Conservation (phyloP, 2,797 vertebrate genomes). For the Balearica regulorum region DNA sequence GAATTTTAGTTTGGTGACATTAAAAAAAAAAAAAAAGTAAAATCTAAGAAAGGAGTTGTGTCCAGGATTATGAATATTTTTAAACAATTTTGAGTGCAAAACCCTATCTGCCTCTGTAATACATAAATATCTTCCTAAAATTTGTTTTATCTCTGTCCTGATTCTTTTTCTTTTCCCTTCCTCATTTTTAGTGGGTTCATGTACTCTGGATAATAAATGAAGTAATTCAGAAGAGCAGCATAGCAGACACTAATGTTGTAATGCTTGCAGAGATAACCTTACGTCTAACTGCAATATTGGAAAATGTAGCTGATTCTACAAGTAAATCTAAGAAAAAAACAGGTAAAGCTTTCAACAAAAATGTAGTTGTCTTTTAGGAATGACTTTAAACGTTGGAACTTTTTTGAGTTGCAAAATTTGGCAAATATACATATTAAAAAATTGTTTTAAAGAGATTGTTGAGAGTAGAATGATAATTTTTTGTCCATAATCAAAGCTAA, state of each 20-base stretch:
- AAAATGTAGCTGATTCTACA: slow-evolving; percentile 72
- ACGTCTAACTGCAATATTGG: slow-evolving; percentile 76
- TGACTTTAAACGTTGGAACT: not conserved
- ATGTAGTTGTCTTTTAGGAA: not conserved
- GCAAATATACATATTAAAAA: not conserved
- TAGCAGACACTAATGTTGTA: slow-evolving; percentile 72
- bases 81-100: not conserved
- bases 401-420: not conserved
- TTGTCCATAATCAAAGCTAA: not conserved
- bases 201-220: slow-evolving; percentile 85
- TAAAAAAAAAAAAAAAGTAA: not conserved
- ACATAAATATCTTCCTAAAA: not conserved
- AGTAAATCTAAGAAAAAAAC: slow-evolving; percentile 43
- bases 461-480: not conserved
- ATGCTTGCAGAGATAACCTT: slow-evolving; percentile 82
- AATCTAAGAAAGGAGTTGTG: not conserved
- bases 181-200: slow-evolving; percentile 81
- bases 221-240: slow-evolving; percentile 75
- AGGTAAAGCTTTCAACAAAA: slow-evolving; percentile 67
- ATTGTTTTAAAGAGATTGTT: not conserved
- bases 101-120: not conserved
- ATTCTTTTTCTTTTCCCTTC: not conserved
- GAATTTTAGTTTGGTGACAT: not conserved
- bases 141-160: not conserved
- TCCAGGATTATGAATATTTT: not conserved